Percentiles rank a stretch among this genome's conserved stretches.
phyloP scores from a whole-genome alignment of 2,888 invertebrate species.

The Eueremaeus valkanovi region DNA sequence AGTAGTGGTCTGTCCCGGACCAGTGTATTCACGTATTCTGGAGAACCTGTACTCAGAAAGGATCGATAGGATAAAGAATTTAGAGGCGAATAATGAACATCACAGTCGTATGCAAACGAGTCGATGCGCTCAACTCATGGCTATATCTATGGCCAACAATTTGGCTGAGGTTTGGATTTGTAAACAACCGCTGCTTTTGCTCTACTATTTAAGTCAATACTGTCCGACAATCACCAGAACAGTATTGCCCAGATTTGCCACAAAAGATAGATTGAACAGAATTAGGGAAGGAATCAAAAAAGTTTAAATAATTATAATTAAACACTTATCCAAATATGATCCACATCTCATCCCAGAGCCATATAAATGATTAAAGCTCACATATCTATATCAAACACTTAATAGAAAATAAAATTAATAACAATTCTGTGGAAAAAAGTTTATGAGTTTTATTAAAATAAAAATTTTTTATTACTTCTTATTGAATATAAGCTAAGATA shows the following conservation, averaged over 20 bases:
- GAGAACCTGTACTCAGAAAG: constrained; percentile 65
- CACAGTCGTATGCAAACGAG: constrained; percentile 53
- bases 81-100: constrained; percentile 1
- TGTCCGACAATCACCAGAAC: constrained; percentile 49
- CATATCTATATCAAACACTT: too few relatives aligned
- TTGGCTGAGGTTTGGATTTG: constrained; percentile 65
- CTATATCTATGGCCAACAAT: constrained; percentile 57
- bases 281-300: constrained; percentile 38
- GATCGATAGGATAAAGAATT: constrained; percentile 51
- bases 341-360: too few relatives aligned
- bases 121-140: constrained; percentile 57
- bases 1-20: constrained; percentile 71
- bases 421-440: too few relatives aligned
- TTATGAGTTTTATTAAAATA: too few relatives aligned
- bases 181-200: constrained; percentile 60
- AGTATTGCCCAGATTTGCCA: constrained; percentile 15
- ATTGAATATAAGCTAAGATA: too few relatives aligned
- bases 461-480: too few relatives aligned
- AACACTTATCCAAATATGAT: too few relatives aligned
- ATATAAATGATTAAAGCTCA: too few relatives aligned
- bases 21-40: constrained; percentile 67
- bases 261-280: constrained; percentile 1
- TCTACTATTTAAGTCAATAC: constrained; percentile 61
- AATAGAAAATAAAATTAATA: too few relatives aligned
- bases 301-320: too few relatives aligned